A percentile compares a stretch with the other conserved stretches of the same genome.
Conservation (phyloP, 2,113 vertebrate genomes). For the Glaucomys volans region DNA sequence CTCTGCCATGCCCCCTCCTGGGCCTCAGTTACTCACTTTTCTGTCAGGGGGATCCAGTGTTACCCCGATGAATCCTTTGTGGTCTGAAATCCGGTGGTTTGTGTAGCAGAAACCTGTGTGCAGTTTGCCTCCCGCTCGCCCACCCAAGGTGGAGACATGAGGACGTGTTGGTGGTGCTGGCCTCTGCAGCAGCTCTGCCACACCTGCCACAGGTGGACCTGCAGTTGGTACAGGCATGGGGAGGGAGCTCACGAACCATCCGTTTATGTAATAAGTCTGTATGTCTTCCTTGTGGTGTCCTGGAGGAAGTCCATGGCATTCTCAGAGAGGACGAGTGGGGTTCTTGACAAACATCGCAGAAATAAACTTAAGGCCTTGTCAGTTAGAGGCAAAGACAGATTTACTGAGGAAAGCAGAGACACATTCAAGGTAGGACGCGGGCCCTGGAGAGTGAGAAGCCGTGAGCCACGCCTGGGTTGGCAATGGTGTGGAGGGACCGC, state of each 20-base stretch:
- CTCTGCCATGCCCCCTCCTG: background rate
- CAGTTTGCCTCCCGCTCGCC: fast-evolving
- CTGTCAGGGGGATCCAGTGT: background rate
- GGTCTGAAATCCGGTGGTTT: background rate
- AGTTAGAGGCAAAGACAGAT: too few relatives aligned
- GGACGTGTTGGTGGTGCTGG: background rate
- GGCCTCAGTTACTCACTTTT: background rate
- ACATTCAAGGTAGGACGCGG: too few relatives aligned
- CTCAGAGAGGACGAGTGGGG: too few relatives aligned
- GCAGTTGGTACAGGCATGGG: fast-evolving
- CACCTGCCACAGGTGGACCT: background rate
- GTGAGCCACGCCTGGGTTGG: too few relatives aligned
- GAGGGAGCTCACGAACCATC: background rate
- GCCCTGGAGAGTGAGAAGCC: too few relatives aligned
- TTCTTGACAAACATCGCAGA: too few relatives aligned
- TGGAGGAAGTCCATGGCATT: too few relatives aligned
- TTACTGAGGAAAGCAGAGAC: too few relatives aligned
- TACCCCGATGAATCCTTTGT: background rate
- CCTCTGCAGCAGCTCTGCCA: too few relatives aligned
- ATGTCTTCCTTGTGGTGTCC: background rate
- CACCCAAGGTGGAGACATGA: too few relatives aligned
- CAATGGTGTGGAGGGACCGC: too few relatives aligned
- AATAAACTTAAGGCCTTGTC: too few relatives aligned
- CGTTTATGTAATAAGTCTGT: fast-evolving
- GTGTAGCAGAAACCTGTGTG: background rate